Conservation (phyloP, 2,888 invertebrate genomes). For the Ornithoptera priamus region DNA sequence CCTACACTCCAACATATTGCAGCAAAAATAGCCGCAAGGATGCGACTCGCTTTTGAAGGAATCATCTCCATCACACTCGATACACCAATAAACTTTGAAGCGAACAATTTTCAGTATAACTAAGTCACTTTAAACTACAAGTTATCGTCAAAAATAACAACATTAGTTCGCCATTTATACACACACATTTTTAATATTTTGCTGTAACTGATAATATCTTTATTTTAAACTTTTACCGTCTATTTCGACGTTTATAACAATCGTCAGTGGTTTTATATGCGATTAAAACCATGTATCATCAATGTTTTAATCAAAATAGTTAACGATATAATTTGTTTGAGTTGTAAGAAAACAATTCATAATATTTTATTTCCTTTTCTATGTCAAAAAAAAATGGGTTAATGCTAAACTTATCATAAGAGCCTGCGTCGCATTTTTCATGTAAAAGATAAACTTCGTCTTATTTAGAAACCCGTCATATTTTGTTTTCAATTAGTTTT, state of each 20-base stretch:
- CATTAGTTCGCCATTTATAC: slow-evolving; percentile 58
- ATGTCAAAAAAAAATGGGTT: too few species aligned
- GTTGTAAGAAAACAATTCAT: too few species aligned
- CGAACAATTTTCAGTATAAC: slow-evolving; percentile 38
- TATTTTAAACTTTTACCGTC: neutral
- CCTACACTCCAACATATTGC: slow-evolving; percentile 74
- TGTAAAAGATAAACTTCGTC: neutral
- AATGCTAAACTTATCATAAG: too few species aligned
- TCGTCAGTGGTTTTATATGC: too few species aligned
- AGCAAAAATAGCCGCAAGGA: slow-evolving; percentile 71
- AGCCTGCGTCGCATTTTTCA: neutral
- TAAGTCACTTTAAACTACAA: slow-evolving; percentile 9
- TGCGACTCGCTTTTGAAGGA: slow-evolving; percentile 64
- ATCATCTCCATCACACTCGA: slow-evolving; percentile 66
- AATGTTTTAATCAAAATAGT: too few species aligned
- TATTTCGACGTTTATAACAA: neutral
- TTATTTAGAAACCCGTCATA: neutral
- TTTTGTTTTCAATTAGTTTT: neutral
- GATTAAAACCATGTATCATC: too few species aligned
- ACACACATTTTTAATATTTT: slow-evolving; percentile 48
- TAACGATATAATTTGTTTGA: too few species aligned
- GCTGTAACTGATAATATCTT: neutral
- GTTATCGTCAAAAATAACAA: slow-evolving; percentile 22
- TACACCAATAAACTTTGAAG: slow-evolving; percentile 38
- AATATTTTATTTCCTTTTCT: too few species aligned